Evolutionary conservation across 2,888 invertebrate genomes (phyloP), one percentile per base, ranked within the genome.

Genomic region (Esperia sulphurella): DNA sequence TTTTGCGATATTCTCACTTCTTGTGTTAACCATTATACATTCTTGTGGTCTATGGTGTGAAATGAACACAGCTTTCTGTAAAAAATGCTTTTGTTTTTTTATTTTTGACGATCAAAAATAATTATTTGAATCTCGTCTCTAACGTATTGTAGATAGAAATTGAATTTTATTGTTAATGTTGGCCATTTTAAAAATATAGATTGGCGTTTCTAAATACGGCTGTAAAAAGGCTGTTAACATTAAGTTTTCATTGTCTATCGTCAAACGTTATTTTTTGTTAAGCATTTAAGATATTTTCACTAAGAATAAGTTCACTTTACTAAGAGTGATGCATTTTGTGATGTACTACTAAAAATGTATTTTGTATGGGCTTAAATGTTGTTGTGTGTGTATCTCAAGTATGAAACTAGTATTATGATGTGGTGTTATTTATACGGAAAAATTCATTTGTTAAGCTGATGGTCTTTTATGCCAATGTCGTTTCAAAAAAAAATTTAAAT

Each of bases 211-310:
- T 45, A 33, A 14, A 51, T 46, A 55, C 51, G 60, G 53, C 62
- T 64, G 51, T 57, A 50, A 46, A 21, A 48, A 56, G 59, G 63
- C 59, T 69, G 64, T 69, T 51, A 39, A 45, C 51, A 70, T 83
- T 81, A 79, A 76, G 79, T 84, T 84, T 82, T 74, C 68, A 78
- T 74, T 82, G 75, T 79, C 70, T 80, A 79, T 74, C 55, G 58
- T 65, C 51, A 50, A 48, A n/a, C n/a, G 43, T 46, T 46, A 37
- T 45, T 52, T 53, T 75, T 62, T 70, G 21, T 21, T 21, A 21
- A 21, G 58, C 56, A 58, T 78, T 72, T 68, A 71, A 73, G 61
- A 63, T 41, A 59, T 51, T 58, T 55, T 59, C 55, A 49, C 45
- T 45, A 48, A 51, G 41, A 46, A 38, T 49, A 45, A 42, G 45